Conservation (phyloP, 2,888 invertebrate genomes). For the Galerucella pusilla region DNA sequence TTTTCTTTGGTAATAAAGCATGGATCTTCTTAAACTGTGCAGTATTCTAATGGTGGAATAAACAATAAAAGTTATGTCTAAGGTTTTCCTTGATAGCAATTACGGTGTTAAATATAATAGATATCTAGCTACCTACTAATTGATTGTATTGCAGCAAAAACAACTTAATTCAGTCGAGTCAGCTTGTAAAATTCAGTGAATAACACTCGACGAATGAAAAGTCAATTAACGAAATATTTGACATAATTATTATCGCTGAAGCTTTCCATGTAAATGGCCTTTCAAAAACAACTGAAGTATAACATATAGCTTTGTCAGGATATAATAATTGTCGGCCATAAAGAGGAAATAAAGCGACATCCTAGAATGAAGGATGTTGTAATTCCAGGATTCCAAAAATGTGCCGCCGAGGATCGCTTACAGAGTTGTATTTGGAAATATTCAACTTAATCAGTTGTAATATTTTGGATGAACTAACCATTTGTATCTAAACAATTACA, state of each 20-base stretch:
- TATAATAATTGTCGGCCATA: slow-evolving; percentile 52
- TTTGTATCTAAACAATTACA: too few species aligned
- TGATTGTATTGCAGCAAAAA: not conserved
- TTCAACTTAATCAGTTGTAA: not conserved
- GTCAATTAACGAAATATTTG: slow-evolving; percentile 27
- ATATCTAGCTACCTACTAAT: not conserved
- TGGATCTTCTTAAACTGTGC: too few species aligned
- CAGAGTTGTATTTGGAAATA: slow-evolving; percentile 11
- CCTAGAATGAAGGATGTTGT: slow-evolving; percentile 52
- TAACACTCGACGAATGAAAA: not conserved
- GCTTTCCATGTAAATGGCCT: slow-evolving; percentile 21
- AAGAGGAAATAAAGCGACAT: slow-evolving; percentile 51
- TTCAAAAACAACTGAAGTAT: slow-evolving; percentile 30
- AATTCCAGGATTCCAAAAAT: slow-evolving; percentile 51
- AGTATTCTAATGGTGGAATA: too few species aligned
- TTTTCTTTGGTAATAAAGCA: too few species aligned
- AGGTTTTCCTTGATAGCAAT: too few species aligned
- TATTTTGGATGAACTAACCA: too few species aligned
- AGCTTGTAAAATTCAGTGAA: not conserved
- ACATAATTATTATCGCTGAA: slow-evolving; percentile 24
- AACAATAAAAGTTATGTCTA: too few species aligned
- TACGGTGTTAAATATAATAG: not conserved
- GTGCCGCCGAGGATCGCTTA: slow-evolving; percentile 13
- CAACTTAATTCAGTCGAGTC: not conserved
- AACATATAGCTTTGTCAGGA: slow-evolving; percentile 38